Conservation (phyloP, 1,140 invertebrate species). For the Drosophila carrolli region DNA sequence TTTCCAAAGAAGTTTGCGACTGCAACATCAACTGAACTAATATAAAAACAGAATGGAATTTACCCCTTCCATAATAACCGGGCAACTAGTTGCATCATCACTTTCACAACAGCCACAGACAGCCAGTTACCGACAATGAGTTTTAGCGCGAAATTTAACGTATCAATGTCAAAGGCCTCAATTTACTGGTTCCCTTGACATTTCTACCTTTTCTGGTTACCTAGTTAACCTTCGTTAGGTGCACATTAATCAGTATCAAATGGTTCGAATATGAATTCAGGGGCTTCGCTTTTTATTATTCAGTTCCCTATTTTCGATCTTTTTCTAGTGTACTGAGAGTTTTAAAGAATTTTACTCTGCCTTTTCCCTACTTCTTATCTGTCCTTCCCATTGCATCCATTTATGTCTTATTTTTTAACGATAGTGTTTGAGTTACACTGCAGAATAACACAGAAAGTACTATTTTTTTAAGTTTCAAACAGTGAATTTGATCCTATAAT, state of each 20-base stretch:
- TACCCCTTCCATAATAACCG: conserved; percentile 11
- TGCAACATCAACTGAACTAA: conserved; percentile 31
- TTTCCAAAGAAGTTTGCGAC: conserved; percentile 2
- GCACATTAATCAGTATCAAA: neutral
- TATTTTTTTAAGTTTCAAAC: too few relatives aligned
- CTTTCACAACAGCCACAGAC: conserved; percentile 12
- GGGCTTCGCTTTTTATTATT: neutral
- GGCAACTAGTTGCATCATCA: conserved; percentile 46
- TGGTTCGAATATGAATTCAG: neutral
- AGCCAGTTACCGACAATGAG: conserved; percentile 25
- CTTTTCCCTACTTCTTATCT: too few relatives aligned
- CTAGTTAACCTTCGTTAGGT: conserved; percentile 1
- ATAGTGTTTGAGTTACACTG: too few relatives aligned
- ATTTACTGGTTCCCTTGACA: neutral
- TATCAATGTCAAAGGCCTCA: conserved; percentile 15
- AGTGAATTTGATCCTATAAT: too few relatives aligned
- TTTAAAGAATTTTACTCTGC: neutral
- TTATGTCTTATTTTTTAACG: too few relatives aligned
- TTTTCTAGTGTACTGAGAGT: neutral
- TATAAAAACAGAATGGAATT: conserved; percentile 19
- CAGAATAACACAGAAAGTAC: too few relatives aligned
- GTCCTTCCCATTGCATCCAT: too few relatives aligned
- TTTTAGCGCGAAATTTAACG: conserved; percentile 30
- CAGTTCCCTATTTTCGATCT: neutral
- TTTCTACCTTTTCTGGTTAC: neutral